Evolutionary conservation across 64 coral and sea anemone genomes (phyloP).

Genomic region (Hydrozoanthus tunicans): DNA sequence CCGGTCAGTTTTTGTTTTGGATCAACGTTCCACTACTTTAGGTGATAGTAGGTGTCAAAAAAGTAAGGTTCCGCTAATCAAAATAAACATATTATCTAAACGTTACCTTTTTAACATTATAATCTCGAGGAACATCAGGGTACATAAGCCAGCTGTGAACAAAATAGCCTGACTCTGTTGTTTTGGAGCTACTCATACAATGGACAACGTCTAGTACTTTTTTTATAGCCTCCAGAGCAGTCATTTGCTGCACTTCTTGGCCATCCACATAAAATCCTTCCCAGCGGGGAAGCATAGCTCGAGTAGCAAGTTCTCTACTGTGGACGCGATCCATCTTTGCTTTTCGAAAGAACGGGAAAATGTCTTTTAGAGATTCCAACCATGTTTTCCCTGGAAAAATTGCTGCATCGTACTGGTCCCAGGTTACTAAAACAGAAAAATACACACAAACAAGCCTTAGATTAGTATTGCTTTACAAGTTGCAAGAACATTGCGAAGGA

Average conservation of each 20-base stretch:
- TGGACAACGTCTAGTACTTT: background rate
- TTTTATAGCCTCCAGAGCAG: conserved; percentile 16
- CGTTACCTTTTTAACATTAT: conserved; percentile 26
- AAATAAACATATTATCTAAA: background rate
- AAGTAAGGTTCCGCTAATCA: too few species aligned
- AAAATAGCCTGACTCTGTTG: background rate
- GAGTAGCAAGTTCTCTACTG: conserved; percentile 39
- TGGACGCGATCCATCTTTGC: conserved; percentile 25
- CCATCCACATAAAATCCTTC: conserved; percentile 14
- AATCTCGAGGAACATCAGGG: background rate
- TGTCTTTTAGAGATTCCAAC: background rate
- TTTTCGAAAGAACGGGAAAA: background rate
- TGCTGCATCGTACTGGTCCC: conserved; percentile 56
- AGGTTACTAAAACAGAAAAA: background rate
- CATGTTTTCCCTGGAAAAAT: conserved; percentile 3
- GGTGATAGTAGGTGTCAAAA: too few species aligned
- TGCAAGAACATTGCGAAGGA: too few species aligned
- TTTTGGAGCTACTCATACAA: conserved; percentile 39
- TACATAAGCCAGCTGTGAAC: too few species aligned
- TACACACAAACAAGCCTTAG: background rate
- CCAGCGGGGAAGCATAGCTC: conserved; percentile 41
- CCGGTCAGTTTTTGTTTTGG: too few species aligned
- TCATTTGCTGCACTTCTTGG: background rate
- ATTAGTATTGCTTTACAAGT: too few species aligned
- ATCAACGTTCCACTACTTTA: too few species aligned